Evolutionary conservation across 2,888 invertebrate genomes (phyloP).

Genomic region (Eupithecia pulchellata): DNA sequence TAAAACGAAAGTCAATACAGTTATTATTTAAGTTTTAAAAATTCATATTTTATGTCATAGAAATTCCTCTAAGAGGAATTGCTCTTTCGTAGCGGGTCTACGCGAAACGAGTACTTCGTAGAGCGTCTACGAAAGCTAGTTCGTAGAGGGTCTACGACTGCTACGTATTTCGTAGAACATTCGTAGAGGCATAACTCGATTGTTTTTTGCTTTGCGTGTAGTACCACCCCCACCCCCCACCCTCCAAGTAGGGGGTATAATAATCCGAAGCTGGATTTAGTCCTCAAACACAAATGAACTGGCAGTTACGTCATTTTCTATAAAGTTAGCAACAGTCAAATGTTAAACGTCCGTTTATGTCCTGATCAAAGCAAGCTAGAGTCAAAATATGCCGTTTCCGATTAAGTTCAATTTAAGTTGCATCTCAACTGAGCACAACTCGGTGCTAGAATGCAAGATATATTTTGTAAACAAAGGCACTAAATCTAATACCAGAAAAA

Average conservation of each 20-base stretch:
- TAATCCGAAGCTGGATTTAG: not conserved
- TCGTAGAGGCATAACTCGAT: not conserved
- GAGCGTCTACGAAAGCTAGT: not conserved
- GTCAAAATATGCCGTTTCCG: not conserved
- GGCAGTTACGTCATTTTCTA: not conserved
- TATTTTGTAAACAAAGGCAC: not conserved
- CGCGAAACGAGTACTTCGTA: not conserved
- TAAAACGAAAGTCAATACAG: too few species aligned
- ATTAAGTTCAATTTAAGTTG: constrained; percentile 9
- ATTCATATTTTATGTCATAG: too few species aligned
- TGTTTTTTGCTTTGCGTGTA: too few species aligned
- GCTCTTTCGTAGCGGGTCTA: not conserved
- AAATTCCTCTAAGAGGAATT: not conserved
- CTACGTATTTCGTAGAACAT: not conserved
- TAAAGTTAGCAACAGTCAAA: not conserved
- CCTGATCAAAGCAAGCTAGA: not conserved
- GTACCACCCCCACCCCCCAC: too few species aligned
- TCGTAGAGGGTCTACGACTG: not conserved
- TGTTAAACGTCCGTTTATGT: constrained; percentile 1
- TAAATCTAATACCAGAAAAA: too few species aligned
- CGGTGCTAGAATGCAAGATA: not conserved
- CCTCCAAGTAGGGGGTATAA: too few species aligned
- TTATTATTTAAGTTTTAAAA: too few species aligned
- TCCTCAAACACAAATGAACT: not conserved
- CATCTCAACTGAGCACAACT: not conserved